Conservation (phyloP, 2,888 invertebrate genomes). For the Eupithecia tripunctaria region DNA sequence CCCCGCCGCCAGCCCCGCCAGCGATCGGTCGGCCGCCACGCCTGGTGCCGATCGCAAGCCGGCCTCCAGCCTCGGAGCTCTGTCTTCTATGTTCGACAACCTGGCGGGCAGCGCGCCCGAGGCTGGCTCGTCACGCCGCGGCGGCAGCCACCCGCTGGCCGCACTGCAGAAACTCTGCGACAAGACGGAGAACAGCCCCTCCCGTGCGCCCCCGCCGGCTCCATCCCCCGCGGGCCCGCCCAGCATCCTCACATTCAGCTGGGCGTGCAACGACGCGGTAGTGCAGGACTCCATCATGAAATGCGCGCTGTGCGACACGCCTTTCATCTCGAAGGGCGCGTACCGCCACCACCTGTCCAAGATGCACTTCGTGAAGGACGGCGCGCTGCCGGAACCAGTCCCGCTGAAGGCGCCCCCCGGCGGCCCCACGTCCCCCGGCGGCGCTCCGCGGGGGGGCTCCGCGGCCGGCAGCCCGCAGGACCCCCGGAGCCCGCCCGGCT, state of each 20-base stretch:
- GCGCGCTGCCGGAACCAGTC: conserved; percentile 91
- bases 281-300: conserved; percentile 96
- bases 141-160: conserved; percentile 95
- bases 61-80: conserved; percentile 90
- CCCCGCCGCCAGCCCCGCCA: conserved; percentile 87
- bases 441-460: conserved; percentile 65
- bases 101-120: conserved; percentile 86
- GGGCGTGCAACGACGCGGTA: conserved; percentile 97
- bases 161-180: conserved; percentile 98
- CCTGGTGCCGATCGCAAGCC: conserved; percentile 87
- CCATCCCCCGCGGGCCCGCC: conserved; percentile 89
- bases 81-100: conserved; percentile 96
- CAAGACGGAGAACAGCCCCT: conserved; percentile 93
- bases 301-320: conserved; percentile 97
- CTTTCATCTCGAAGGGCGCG: conserved; percentile 98
- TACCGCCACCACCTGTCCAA: conserved; percentile 98
- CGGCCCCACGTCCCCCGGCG: conserved; percentile 75
- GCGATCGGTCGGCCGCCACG: conserved; percentile 90
- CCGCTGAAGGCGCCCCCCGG: conserved; percentile 84
- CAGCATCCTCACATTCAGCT: conserved; percentile 94
- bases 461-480: conserved; percentile 81
- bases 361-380: conserved; percentile 97
- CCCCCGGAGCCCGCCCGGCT: conserved; percentile 84
- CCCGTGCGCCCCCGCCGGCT: conserved; percentile 81
- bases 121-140: conserved; percentile 86